Base-by-base conservation (phyloP, 2,113 vertebrate genomes). In the Penelope pileata region DNA sequence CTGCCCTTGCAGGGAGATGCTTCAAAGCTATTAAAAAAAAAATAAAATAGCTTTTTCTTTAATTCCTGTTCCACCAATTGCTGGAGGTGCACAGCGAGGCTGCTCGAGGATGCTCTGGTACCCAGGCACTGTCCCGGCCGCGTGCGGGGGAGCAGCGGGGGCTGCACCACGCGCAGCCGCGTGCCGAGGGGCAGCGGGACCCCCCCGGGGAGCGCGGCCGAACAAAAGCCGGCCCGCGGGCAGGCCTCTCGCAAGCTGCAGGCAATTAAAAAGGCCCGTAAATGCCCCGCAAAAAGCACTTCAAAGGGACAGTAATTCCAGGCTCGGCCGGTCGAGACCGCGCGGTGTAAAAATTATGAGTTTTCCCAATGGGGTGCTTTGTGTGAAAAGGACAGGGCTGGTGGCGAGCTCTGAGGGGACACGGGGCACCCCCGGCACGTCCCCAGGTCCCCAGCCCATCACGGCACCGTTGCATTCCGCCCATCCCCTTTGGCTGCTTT, bases 181-280 rank as follows among this genome's bases (percentile, higher is more conserved):
- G 60, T 62, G 60, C 60, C 36, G 4, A 64, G 56, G 48, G 72
- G 82, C 92, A 84, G 83, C 11, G 7, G 24, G 64, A 30, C 69
- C 94, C 86, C 92, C 94, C 96, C 74, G 74, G 96, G 59, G 60
- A 62, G 36, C 16, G 15, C 36, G 26, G 60, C 24, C 97, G 97
- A 98, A 98, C 98, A 98, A 98, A 98, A 97, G 95, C 96, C 67
- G 75, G 96, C 97, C 83, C 75, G 73, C 96, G 96, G 97, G 95
- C 88, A 92, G 97, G 98, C 97, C 98, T 97, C 98, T 98, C 83
- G 93, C 97, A 98, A 98, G 97, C 97, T 97, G 97, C 85, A 93
- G 97, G 98, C 98, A 98, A 98, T 98, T 98, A 98, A 98, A 98
- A 97, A 90, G 93, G 97, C 97, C 98, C 98, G 98, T 98, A 98